Percentiles rank a stretch among this genome's conserved stretches.
Conservation (phyloP, 2,888 invertebrate species). For the Hydroisotoma schaefferi region DNA sequence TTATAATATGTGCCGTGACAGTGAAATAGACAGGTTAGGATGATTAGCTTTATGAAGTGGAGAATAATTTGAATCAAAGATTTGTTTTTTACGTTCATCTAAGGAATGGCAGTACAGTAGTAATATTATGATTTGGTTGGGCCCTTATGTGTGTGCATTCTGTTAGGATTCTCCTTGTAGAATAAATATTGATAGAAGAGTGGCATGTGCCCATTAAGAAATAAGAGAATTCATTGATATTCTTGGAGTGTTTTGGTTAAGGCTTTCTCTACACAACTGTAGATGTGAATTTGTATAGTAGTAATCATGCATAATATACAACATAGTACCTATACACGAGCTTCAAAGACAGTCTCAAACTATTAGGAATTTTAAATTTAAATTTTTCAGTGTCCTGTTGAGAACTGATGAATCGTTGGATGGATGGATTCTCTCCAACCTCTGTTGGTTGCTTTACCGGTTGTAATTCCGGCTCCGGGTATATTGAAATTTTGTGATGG, state of each 20-base stretch:
- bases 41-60: too few relatives aligned
- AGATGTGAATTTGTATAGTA: too few relatives aligned
- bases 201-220: conserved; percentile 18
- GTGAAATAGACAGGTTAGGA: too few relatives aligned
- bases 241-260: background rate
- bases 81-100: too few relatives aligned
- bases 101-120: too few relatives aligned
- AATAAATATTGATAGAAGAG: background rate
- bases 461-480: too few relatives aligned
- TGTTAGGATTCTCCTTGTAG: background rate
- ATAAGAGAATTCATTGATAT: conserved; percentile 14
- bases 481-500: too few relatives aligned
- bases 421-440: background rate
- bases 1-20: too few relatives aligned
- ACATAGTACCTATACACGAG: background rate
- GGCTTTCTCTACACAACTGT: background rate
- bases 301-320: too few relatives aligned
- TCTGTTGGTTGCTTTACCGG: too few relatives aligned
- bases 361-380: conserved; percentile 1
- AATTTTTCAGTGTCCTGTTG: conserved; percentile 8
- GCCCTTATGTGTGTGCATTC: background rate
- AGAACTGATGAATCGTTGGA: conserved; percentile 5
- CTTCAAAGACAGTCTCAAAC: background rate
- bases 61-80: too few relatives aligned
- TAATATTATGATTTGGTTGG: background rate